Percentiles rank a stretch among this genome's conserved stretches.
Conservation (phyloP, 2,888 invertebrate genomes). For the Oscheius sp. region DNA sequence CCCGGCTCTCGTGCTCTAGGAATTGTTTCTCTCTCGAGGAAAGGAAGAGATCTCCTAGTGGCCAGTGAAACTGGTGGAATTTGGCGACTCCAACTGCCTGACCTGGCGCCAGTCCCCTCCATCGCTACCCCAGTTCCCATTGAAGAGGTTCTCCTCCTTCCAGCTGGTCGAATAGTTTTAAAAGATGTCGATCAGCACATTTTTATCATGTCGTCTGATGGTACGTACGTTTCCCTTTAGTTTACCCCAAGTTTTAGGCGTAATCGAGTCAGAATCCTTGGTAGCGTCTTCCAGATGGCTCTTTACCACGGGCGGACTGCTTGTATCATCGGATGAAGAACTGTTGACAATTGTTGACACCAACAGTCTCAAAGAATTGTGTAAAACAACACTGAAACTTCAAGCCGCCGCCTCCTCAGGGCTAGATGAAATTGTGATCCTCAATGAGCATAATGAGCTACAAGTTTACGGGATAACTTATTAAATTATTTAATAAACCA, state of each 20-base stretch:
- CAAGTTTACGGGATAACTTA: constrained; percentile 20
- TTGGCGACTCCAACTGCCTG: constrained; percentile 15
- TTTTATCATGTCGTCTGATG: constrained; percentile 8
- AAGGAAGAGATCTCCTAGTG: neutral
- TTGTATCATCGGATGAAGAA: constrained; percentile 22
- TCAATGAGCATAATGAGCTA: constrained; percentile 25
- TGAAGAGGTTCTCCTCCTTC: constrained; percentile 7
- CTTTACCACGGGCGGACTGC: neutral
- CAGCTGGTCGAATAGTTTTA: constrained; percentile 7
- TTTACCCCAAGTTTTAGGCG: neutral
- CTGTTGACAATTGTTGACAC: constrained; percentile 4
- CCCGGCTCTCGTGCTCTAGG: constrained; percentile 21
- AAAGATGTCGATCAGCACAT: constrained; percentile 18
- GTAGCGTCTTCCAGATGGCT: neutral
- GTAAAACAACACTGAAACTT: neutral
- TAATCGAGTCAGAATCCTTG: constrained; percentile 12
- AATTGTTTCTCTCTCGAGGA: constrained; percentile 14
- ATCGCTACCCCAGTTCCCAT: constrained; percentile 21
- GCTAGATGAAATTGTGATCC: constrained; percentile 8
- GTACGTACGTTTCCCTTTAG: neutral
- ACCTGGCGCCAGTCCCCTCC: constrained; percentile 7
- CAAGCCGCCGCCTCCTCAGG: neutral
- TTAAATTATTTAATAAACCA: neutral
- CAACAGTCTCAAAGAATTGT: neutral
- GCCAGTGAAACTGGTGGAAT: constrained; percentile 30